phyloP scores from a whole-genome alignment of 2,888 invertebrate genomes.

The Eretmocerus hayati region DNA sequence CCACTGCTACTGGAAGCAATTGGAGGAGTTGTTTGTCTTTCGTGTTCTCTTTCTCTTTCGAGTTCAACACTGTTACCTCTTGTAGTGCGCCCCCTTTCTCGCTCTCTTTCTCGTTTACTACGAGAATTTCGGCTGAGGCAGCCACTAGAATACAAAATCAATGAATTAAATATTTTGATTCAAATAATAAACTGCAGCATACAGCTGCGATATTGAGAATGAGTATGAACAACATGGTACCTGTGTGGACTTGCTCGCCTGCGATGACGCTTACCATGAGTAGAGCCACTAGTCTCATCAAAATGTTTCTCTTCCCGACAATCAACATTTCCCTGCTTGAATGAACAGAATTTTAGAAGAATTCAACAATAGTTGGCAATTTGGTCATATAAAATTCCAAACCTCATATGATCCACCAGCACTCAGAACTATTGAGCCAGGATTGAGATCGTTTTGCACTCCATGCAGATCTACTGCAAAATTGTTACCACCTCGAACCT shows the following conservation, averaged over 20 bases:
- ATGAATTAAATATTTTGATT: too few relatives aligned
- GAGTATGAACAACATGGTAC: conserved; percentile 28
- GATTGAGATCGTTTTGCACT: conserved; percentile 36
- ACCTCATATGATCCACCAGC: conserved; percentile 38
- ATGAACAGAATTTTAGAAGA: conserved; percentile 14
- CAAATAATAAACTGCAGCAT: not conserved
- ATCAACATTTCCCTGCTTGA: conserved; percentile 37
- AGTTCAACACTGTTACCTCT: conserved; percentile 31
- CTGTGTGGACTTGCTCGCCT: conserved; percentile 50
- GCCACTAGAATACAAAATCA: conserved; percentile 29
- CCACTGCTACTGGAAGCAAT: conserved; percentile 38
- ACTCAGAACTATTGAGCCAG: conserved; percentile 35
- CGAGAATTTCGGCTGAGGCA: conserved; percentile 37
- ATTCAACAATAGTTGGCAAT: not conserved
- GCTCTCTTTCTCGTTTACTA: conserved; percentile 37
- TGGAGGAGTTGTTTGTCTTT: conserved; percentile 40
- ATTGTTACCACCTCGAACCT: conserved; percentile 33
- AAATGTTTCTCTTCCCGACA: conserved; percentile 43
- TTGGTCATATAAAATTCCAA: not conserved
- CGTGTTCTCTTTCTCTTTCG: conserved; percentile 38
- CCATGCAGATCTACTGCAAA: conserved; percentile 38
- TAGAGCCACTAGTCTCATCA: conserved; percentile 48
- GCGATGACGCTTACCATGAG: conserved; percentile 51
- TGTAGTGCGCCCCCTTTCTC: conserved; percentile 36
- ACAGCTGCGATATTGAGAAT: not conserved